These are phyloP conservation scores for Tribolium castaneum DNA, from an alignment of 1,140 invertebrate genomes.

Conservation along the genomic window DNA sequence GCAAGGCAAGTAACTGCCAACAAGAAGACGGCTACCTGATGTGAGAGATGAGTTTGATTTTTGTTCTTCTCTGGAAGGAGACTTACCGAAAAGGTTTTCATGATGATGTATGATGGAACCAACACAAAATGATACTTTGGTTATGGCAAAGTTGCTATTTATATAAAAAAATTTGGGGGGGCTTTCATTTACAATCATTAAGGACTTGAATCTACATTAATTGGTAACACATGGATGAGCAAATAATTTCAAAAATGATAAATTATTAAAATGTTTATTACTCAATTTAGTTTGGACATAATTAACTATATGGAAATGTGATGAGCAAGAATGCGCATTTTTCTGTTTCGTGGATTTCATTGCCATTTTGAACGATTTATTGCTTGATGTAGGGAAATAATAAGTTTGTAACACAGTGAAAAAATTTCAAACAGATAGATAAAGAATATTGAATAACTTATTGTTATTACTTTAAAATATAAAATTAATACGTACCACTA, in stretches of 20 bases:
- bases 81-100: slow-evolving; percentile 27
- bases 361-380: too few species aligned
- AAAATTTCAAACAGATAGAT: too few species aligned
- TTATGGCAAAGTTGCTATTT: neutral
- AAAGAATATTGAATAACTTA: too few species aligned
- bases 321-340: neutral
- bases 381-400: too few species aligned
- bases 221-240: slow-evolving; percentile 19
- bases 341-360: neutral
- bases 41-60: neutral
- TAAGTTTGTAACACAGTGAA: too few species aligned
- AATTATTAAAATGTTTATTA: slow-evolving; percentile 25
- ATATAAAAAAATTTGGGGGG: slow-evolving; percentile 14
- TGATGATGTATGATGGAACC: slow-evolving; percentile 17
- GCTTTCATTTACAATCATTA: neutral
- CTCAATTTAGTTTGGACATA: neutral
- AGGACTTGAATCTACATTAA: neutral
- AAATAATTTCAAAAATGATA: slow-evolving; percentile 23
- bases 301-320: neutral
- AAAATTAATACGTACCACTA: too few species aligned
- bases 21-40: slow-evolving; percentile 42
- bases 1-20: slow-evolving; percentile 37
- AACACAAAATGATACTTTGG: slow-evolving; percentile 30
- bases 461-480: too few species aligned
- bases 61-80: neutral